Evolutionary conservation across 1,140 invertebrate genomes (phyloP).

Genomic region (Platorchestia sp.): DNA sequence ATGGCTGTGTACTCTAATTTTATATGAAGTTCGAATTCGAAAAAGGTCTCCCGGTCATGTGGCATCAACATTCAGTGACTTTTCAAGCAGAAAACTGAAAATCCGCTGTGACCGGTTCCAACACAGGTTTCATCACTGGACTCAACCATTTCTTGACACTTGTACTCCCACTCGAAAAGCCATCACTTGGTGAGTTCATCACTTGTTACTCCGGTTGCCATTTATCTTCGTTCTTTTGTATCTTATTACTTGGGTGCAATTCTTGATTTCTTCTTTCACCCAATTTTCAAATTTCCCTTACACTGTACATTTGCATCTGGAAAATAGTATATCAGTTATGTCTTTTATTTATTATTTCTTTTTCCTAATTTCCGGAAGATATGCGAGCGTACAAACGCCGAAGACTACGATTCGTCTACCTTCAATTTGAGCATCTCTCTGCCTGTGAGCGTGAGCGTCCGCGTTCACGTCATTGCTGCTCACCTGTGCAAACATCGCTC

Average conservation of each 20-base stretch:
- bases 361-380: not conserved
- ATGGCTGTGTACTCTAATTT: too few relatives aligned
- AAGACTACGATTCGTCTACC: not conserved
- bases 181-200: too few relatives aligned
- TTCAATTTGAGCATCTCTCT: slow-evolving; percentile 19
- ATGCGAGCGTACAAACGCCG: not conserved
- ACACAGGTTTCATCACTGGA: too few relatives aligned
- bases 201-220: too few relatives aligned
- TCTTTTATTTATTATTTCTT: not conserved
- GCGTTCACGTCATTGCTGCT: slow-evolving; percentile 31
- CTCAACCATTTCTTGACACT: too few relatives aligned
- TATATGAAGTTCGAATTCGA: not conserved
- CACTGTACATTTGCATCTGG: not conserved
- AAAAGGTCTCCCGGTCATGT: not conserved
- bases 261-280: not conserved
- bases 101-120: too few relatives aligned
- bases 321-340: not conserved
- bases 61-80: not conserved
- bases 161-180: too few relatives aligned
- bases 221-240: too few relatives aligned
- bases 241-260: too few relatives aligned
- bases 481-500: not conserved
- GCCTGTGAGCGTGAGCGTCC: slow-evolving; percentile 34
- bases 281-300: not conserved
- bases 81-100: not conserved